Evolutionary conservation across 2,888 invertebrate species (phyloP), one percentile per base, ranked within the genome.

Genomic region (Phrixothrix hirtus): DNA sequence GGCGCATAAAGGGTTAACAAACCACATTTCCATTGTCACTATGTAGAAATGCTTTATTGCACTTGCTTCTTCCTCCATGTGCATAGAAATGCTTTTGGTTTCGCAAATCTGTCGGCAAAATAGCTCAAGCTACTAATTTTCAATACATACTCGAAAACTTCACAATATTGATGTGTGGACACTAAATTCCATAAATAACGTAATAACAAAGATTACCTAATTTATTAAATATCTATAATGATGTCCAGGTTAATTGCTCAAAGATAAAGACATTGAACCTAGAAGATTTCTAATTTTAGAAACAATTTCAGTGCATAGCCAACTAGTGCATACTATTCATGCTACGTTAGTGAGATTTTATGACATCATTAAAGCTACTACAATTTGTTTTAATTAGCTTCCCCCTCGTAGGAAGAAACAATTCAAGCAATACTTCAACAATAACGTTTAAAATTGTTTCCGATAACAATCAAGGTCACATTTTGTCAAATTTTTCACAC

Each of bases 1-100:
- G 55, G 61, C 70, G 64, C 69, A 66, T 53, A 56, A 62, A 64
- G 66, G 69, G 71, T 69, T 67, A 71, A 70, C 63, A 69, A 64
- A 67, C 67, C 63, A 51, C 21, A 51, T 58, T 62, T 64, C 67
- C 66, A 67, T 67, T 66, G 68, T 67, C 67, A 64, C 58, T 48
- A 39, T 11, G 35, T 27, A 21, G 17, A 21, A 21, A 10, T 36
- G 17, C 21, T 36, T 21, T 34, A 13, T 34, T 16, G 14, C 9
- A 3, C 17, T 14, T 38, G n/a, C 10, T 38, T 29, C 10, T 15
- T 13, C n/a, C n/a, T n/a, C n/a, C n/a, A n/a, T n/a, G n/a, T n/a
- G n/a, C n/a, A 36, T 36, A 10, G 17, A 36, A 36, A 36, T 36
- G 21, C 17, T 36, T 36, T 36, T 15, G 21, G 5, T 31, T 31